Evolutionary conservation across 2,888 invertebrate species (phyloP).

Genomic region (Apodemia duryi): DNA sequence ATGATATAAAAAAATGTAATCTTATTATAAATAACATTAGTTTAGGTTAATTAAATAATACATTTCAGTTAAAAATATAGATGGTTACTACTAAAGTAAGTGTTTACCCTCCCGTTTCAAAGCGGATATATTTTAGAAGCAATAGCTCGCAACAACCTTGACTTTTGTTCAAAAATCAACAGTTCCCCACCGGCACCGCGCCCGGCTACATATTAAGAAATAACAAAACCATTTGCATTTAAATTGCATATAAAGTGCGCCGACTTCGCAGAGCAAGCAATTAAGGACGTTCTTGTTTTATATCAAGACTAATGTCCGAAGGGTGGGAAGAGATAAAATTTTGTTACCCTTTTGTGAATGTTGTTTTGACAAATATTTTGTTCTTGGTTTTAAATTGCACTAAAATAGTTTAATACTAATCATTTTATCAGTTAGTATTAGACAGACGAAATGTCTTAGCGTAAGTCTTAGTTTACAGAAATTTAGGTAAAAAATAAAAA

Average conservation of each 20-base stretch:
- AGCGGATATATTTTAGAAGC: neutral
- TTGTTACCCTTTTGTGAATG: neutral
- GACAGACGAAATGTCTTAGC: no score
- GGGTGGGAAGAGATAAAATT: constrained; percentile 23
- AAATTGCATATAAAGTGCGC: constrained; percentile 62
- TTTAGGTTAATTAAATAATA: no score
- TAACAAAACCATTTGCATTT: constrained; percentile 57
- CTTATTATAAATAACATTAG: no score
- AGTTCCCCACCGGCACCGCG: constrained; percentile 30
- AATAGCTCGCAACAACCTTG: neutral
- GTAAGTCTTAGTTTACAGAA: no score
- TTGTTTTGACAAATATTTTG: neutral
- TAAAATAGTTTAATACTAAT: no score
- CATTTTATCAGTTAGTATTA: no score
- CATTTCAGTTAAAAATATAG: no score
- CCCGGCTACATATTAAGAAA: constrained; percentile 26
- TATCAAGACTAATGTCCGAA: constrained; percentile 49
- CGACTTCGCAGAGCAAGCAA: constrained; percentile 44
- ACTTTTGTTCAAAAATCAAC: constrained; percentile 26
- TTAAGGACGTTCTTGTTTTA: constrained; percentile 60
- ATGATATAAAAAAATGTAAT: no score
- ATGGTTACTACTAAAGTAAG: neutral
- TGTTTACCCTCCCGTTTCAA: neutral
- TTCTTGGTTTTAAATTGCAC: no score
- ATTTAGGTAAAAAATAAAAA: no score